phyloP scores from a whole-genome alignment of 2,888 invertebrate genomes.

The Trichogramma evanescens region DNA sequence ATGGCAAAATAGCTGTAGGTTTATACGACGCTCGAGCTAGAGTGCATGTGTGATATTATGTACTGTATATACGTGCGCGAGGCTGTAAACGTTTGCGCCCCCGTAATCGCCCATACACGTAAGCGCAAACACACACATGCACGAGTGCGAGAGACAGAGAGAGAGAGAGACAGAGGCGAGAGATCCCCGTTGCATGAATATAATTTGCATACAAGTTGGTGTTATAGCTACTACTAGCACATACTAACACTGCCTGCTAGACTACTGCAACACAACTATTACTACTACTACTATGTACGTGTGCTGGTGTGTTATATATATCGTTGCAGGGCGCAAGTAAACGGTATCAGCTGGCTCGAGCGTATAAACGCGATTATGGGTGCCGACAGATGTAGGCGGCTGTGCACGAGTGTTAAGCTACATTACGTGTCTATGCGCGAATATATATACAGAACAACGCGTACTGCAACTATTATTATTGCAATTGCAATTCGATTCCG shows the following conservation, averaged over 20 bases:
- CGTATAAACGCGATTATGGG: conserved; percentile 47
- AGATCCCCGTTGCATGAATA: conserved; percentile 45
- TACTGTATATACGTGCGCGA: too few relatives aligned
- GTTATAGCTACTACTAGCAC: too few relatives aligned
- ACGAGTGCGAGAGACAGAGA: conserved; percentile 1
- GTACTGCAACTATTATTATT: too few relatives aligned
- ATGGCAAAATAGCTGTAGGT: too few relatives aligned
- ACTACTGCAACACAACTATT: conserved; percentile 28
- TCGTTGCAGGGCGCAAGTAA: not conserved
- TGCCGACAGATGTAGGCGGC: conserved; percentile 47
- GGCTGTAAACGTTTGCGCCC: too few relatives aligned
- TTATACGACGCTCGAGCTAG: too few relatives aligned
- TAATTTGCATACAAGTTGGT: conserved; percentile 48
- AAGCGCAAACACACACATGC: not conserved
- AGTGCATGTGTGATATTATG: too few relatives aligned
- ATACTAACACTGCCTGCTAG: too few relatives aligned
- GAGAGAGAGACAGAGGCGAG: conserved; percentile 10
- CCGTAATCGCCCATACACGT: too few relatives aligned
- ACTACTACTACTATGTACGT: not conserved
- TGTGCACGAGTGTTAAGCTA: conserved; percentile 21
- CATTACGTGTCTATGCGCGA: conserved; percentile 27
- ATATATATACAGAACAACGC: too few relatives aligned
- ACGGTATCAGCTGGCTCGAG: conserved; percentile 45
- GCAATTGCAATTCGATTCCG: too few relatives aligned
- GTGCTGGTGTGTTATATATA: conserved; percentile 24